Evolutionary conservation across 2,797 vertebrate species (phyloP).

Genomic region (Coranthus polyacanthus): DNA sequence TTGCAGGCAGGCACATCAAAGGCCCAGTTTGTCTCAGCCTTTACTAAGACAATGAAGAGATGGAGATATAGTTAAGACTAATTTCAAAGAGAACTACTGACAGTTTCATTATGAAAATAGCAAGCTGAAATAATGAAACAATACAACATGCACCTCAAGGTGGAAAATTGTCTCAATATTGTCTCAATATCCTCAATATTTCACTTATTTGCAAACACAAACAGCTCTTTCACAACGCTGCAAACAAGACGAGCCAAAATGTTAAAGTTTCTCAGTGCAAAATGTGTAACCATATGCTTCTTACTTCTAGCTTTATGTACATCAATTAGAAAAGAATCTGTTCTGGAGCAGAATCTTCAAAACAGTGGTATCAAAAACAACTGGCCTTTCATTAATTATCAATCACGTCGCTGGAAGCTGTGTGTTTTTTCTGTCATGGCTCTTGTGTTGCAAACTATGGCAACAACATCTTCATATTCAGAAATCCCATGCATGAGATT

Average conservation of each 20-base stretch:
- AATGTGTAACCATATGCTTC: too few species aligned
- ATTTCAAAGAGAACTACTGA: slow-evolving; percentile 63
- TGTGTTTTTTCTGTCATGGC: neutral
- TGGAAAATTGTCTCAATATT: slow-evolving; percentile 7
- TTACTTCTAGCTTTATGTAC: too few species aligned
- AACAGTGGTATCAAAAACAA: slow-evolving; percentile 3
- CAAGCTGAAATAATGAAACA: slow-evolving; percentile 36
- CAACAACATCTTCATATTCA: neutral
- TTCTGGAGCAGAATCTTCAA: neutral
- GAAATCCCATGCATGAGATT: too few species aligned
- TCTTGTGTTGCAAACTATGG: slow-evolving; percentile 9
- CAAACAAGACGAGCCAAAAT: slow-evolving; percentile 6
- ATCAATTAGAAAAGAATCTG: too few species aligned
- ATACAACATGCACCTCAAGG: slow-evolving; percentile 20
- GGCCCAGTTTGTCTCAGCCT: slow-evolving; percentile 41
- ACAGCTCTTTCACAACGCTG: neutral
- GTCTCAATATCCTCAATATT: slow-evolving; percentile 11
- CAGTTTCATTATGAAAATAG: slow-evolving; percentile 35
- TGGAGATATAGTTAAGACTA: slow-evolving; percentile 34
- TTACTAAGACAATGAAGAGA: slow-evolving; percentile 48
- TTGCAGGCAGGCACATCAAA: slow-evolving; percentile 73
- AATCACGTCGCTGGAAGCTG: neutral
- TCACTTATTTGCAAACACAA: slow-evolving; percentile 22
- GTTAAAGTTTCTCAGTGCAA: neutral
- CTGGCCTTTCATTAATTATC: slow-evolving; percentile 27